These are phyloP conservation scores for Eurois occulta DNA, from an alignment of 2,888 invertebrate species.

Conservation along the genomic window DNA sequence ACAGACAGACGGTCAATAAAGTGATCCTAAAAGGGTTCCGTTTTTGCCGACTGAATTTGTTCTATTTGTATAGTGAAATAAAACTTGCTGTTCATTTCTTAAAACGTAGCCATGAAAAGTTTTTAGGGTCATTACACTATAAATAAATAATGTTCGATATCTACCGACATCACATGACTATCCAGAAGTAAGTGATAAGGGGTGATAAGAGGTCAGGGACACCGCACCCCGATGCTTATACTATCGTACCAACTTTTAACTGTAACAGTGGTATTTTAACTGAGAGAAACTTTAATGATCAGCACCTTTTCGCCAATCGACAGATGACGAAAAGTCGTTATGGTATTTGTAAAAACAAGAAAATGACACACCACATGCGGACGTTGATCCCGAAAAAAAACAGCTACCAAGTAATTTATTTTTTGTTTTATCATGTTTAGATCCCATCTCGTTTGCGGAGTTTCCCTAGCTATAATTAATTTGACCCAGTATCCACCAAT, in stretches of 20 bases:
- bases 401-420: too few species aligned
- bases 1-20: too few species aligned
- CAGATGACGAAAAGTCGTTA: not conserved
- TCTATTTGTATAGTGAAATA: not conserved
- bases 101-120: not conserved
- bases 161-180: constrained; percentile 50
- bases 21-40: too few species aligned
- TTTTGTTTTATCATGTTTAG: not conserved
- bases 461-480: not conserved
- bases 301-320: not conserved
- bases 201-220: constrained; percentile 59
- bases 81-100: not conserved
- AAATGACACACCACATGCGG: not conserved
- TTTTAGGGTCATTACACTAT: constrained; percentile 39
- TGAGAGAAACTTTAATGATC: not conserved
- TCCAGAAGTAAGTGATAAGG: constrained; percentile 53
- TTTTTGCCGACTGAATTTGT: not conserved
- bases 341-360: not conserved
- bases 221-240: not conserved
- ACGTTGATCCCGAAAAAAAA: too few species aligned
- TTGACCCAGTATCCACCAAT: not conserved
- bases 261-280: not conserved
- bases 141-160: constrained; percentile 41
- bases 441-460: not conserved
- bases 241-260: not conserved